Conservation (phyloP, 1,140 invertebrate genomes). For the Grapholita molesta region DNA sequence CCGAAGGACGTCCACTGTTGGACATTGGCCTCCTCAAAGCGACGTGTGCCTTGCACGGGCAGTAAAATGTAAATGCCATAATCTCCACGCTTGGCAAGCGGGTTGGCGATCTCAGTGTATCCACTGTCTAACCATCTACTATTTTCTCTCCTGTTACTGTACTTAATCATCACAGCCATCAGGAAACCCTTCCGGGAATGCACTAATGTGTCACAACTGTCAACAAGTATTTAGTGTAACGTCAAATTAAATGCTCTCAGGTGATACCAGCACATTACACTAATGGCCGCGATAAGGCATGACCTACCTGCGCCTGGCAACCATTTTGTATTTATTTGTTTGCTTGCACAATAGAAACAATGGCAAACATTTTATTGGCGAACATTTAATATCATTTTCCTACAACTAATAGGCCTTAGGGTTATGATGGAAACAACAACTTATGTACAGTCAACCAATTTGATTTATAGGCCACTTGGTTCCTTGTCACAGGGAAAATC, state of each 20-base stretch:
- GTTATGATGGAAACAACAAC: no score
- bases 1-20: no score
- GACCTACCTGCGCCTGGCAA: neutral
- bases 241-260: slow-evolving; percentile 3
- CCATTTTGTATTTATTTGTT: neutral
- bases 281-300: neutral
- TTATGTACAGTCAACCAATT: no score
- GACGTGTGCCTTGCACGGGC: no score
- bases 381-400: neutral
- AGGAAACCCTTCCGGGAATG: neutral
- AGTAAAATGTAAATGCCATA: no score
- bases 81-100: no score
- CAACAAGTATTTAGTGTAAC: slow-evolving; percentile 8
- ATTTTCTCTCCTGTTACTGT: no score
- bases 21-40: no score
- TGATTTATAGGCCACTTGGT: no score
- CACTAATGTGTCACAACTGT: neutral
- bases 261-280: neutral
- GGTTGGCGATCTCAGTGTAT: no score
- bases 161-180: neutral
- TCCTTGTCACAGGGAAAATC: no score
- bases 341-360: neutral
- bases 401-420: neutral
- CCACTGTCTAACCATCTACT: no score
- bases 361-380: neutral